Base-by-base conservation (phyloP, 30 jellyfish, hydroid and myxozoan genomes). In the Hydra vulgaris region DNA sequence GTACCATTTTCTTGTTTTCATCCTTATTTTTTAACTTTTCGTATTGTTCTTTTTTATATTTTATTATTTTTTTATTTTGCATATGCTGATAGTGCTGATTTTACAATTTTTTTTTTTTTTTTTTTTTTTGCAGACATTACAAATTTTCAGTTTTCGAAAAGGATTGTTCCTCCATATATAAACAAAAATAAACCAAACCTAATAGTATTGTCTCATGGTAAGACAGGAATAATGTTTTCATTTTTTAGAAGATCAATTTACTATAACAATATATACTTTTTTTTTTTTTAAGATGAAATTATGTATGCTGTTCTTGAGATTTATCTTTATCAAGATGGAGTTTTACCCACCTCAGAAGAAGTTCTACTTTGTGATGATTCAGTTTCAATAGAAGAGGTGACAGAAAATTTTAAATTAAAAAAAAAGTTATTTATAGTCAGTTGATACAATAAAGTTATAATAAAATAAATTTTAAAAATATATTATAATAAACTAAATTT, bases 281-380 rank as follows among this genome's bases (percentile, higher is more conserved):
- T 3, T 7, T 70, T 21, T 17, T 75, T 1, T 78, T 61, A 23
- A 78, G 85, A 78, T 78, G 85, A 78, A 16, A 78, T 78, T 8
- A 22, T 78, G 27, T 54, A 53, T 52, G 79, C 85, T n/a, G 79
- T 78, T 16, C 54, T 78, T 7, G 79, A 53, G 17, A 27, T 78
- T 0, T 78, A 78, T 54, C 40, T 52, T 55, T 18, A 53, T 53
- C 19, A 61, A 20, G 82, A 27, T 15, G 79, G 80, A 1, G 80
- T 7, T 7, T 17, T 78, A 77, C 85, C 85, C 22, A 1, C 79
- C n/a, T 54, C 79, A 52, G 79, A 56, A 23, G 85, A 78, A 56
- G 82, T 78, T 53, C 23, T 78, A 23, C 78, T 78, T 15, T 78
- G 85, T 24, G 53, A 24, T 40, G 61, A 40, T 3, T 40, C 61